Percentiles rank a stretch among this genome's conserved stretches.
Evolutionary conservation across 2,113 vertebrate species (phyloP).

Genomic region (Macrotus californicus): DNA sequence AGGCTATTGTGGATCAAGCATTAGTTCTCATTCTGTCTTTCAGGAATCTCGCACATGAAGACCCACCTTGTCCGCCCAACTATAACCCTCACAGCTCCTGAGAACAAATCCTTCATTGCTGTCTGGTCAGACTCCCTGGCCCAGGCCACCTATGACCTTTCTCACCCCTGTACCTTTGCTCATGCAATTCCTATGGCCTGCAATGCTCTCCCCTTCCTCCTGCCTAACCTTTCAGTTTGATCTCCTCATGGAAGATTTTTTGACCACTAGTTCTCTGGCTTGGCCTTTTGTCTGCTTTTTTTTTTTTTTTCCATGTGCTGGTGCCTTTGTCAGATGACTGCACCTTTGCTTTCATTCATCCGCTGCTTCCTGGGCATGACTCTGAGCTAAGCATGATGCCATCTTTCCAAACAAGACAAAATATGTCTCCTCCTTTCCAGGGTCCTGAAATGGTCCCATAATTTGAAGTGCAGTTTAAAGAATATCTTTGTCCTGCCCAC

Average conservation of each 20-base stretch:
- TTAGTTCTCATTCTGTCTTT: neutral
- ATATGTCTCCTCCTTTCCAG: neutral
- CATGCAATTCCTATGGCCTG: neutral
- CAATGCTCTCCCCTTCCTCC: neutral
- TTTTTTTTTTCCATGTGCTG: neutral
- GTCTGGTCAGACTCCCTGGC: accelerated
- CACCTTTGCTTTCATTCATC: neutral
- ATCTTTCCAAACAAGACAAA: neutral
- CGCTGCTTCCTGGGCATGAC: neutral
- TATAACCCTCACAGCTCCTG: neutral
- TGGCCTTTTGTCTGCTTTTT: neutral
- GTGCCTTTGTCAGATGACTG: neutral
- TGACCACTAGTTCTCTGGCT: neutral
- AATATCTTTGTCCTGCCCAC: neutral
- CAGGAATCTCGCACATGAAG: neutral
- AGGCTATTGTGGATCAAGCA: neutral
- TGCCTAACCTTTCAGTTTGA: neutral
- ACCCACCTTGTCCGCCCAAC: accelerated
- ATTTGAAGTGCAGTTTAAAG: neutral
- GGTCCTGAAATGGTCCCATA: neutral
- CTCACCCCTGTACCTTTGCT: neutral
- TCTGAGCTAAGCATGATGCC: neutral
- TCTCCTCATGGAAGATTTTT: neutral
- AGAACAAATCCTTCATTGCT: neutral
- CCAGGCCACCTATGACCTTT: neutral